Base-by-base conservation (phyloP, 30 jellyfish, hydroid and myxozoan species). In the Chrysaora quinquecirrha region DNA sequence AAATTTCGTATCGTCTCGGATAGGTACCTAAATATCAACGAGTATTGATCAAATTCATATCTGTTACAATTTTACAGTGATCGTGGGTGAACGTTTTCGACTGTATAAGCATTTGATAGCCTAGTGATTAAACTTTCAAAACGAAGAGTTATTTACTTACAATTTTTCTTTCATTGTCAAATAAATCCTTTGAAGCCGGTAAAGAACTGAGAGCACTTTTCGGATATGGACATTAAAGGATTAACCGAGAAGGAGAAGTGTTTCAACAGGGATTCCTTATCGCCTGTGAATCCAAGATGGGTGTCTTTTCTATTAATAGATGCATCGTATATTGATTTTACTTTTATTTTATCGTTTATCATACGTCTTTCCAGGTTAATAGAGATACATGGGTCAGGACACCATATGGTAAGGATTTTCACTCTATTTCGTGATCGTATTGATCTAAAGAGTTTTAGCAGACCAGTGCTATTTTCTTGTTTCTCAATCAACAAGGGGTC, bases 301-400 rank as follows among this genome's bases (percentile, higher is more conserved):
- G 66, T 34, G 30, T 16, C 18, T 67, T 67, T 34, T 18, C 25
- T 67, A 22, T 67, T 19, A 1, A 2, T 67, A 4, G 54, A 67
- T 67, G 14, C 30, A 20, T n/a, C 12, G 3, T 30, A 62, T 62
- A 30, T 62, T 33, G 9, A 23, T 9, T 23, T 18, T 22, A 18
- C 12, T 1, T 7, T 62, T 18, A 23, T 23, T 7, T 62, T 23
- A 33, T 23, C 2, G 22, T 38, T 34, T 0, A 1, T 24, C 58
- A 62, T 38, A 7, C 47, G 61, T 3, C 46, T 20, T 68, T 82
- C 52, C 84, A 82, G 92, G 61, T 82, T 70, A 12, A 19, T 82
- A 46, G 79, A 82, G 84, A 70, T 60, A 12, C 62, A 82, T 32
- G 92, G 85, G 74, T 82, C 92, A 69, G 83, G 79, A 30, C 92